Evolutionary conservation across 1,140 invertebrate genomes (phyloP).

Genomic region (Achatina immaculata): DNA sequence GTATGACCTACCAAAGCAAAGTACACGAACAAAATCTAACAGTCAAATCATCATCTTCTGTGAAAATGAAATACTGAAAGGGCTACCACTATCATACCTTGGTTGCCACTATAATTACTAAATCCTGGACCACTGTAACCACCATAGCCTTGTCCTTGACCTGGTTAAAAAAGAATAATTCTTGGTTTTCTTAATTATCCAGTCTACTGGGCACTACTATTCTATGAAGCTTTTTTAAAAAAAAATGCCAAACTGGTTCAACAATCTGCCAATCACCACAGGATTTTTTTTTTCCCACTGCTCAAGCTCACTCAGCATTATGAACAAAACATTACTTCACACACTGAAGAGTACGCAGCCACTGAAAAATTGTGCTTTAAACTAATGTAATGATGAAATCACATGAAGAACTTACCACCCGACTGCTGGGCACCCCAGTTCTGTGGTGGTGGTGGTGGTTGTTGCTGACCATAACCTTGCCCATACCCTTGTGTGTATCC

Average conservation of each 20-base stretch:
- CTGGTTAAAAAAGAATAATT: background rate
- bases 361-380: no score
- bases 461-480: slow-evolving; percentile 36
- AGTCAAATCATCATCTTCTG: no score
- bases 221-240: no score
- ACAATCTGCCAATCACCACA: no score
- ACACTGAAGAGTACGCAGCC: no score
- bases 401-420: background rate
- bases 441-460: slow-evolving; percentile 15
- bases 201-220: no score
- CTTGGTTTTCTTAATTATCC: background rate
- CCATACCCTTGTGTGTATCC: background rate
- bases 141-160: slow-evolving; percentile 33
- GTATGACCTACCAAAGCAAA: no score
- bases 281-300: no score
- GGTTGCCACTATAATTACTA: slow-evolving; percentile 24
- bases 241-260: no score
- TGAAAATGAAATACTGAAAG: background rate
- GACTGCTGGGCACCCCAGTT: slow-evolving; percentile 13
- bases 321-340: no score
- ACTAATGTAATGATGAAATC: background rate
- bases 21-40: no score
- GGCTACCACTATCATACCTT: slow-evolving; percentile 25
- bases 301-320: no score
- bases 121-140: slow-evolving; percentile 29